These are phyloP conservation scores for Sericinus montela DNA, from an alignment of 2,888 invertebrate genomes.

Conservation along the genomic window DNA sequence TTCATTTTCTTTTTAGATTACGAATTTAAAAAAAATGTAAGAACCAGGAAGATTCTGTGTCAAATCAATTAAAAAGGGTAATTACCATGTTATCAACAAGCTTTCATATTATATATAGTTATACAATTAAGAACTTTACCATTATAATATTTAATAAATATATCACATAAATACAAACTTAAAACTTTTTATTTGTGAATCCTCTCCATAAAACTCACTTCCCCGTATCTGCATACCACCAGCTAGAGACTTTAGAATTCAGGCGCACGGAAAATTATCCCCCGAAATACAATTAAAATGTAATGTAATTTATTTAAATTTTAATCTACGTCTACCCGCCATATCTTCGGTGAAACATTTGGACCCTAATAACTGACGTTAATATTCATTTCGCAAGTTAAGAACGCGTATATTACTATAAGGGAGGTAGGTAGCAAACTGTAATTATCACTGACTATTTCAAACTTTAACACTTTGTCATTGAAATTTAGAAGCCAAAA, in stretches of 20 bases:
- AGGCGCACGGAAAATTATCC: slow-evolving; percentile 76
- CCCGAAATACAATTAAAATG: slow-evolving; percentile 75
- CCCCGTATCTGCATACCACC: slow-evolving; percentile 51
- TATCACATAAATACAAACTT: too few relatives aligned
- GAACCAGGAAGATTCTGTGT: too few relatives aligned
- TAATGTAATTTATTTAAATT: slow-evolving; percentile 76
- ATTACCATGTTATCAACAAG: too few relatives aligned
- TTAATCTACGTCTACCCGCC: slow-evolving; percentile 55
- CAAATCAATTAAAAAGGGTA: too few relatives aligned
- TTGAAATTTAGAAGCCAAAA: background rate
- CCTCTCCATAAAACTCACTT: slow-evolving; percentile 37
- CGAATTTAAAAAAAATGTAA: too few relatives aligned
- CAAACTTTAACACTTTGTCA: slow-evolving; percentile 1
- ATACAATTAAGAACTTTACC: too few relatives aligned
- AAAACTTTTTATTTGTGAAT: background rate
- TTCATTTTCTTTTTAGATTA: too few relatives aligned
- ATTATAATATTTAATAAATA: background rate
- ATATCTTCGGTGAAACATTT: slow-evolving; percentile 42
- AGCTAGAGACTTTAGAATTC: slow-evolving; percentile 65
- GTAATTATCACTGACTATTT: slow-evolving; percentile 30
- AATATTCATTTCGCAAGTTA: slow-evolving; percentile 50
- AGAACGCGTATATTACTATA: slow-evolving; percentile 44
- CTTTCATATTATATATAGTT: too few relatives aligned
- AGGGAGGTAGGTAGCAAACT: slow-evolving; percentile 40
- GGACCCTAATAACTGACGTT: slow-evolving; percentile 47